Percentiles rank a stretch among this genome's conserved stretches.
Conservation (phyloP, 2,113 vertebrate genomes). For the Atractosteus spatula region DNA sequence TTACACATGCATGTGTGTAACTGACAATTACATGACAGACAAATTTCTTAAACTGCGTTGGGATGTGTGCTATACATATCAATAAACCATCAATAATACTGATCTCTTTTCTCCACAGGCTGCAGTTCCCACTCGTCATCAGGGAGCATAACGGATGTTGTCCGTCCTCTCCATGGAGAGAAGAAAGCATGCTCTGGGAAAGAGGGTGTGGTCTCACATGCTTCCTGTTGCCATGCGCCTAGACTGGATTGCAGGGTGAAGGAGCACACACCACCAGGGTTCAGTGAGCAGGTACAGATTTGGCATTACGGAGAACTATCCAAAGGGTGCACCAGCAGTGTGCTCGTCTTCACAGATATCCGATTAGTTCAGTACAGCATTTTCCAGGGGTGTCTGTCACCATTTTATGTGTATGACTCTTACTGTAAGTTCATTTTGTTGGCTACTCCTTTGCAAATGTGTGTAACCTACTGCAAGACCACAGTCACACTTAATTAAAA, state of each 20-base stretch:
- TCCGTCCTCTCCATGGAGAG: conserved; percentile 32
- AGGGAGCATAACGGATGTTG: neutral
- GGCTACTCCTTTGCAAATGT: too few relatives aligned
- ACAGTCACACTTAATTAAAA: too few relatives aligned
- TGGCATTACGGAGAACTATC: neutral
- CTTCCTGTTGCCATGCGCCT: conserved; percentile 66
- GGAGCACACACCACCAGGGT: conserved; percentile 39
- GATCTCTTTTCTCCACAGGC: conserved; percentile 49
- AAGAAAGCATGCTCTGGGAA: conserved; percentile 43
- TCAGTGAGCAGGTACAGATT: conserved; percentile 60
- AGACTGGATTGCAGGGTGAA: conserved; percentile 68
- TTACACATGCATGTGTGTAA: too few relatives aligned
- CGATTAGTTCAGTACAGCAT: too few relatives aligned
- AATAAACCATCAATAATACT: neutral
- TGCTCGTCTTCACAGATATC: too few relatives aligned
- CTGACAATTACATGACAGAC: too few relatives aligned
- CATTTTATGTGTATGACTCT: too few relatives aligned
- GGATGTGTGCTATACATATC: neutral
- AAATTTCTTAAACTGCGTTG: too few relatives aligned
- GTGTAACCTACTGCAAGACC: too few relatives aligned
- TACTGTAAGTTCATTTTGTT: too few relatives aligned
- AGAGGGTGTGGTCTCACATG: conserved; percentile 35
- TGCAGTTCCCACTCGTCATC: conserved; percentile 60
- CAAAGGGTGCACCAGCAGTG: too few relatives aligned
- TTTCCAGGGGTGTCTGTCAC: too few relatives aligned